Evolutionary conservation across 2,113 vertebrate genomes (phyloP), one percentile per base, ranked within the genome.

Genomic region (Phodopus roborovskii): DNA sequence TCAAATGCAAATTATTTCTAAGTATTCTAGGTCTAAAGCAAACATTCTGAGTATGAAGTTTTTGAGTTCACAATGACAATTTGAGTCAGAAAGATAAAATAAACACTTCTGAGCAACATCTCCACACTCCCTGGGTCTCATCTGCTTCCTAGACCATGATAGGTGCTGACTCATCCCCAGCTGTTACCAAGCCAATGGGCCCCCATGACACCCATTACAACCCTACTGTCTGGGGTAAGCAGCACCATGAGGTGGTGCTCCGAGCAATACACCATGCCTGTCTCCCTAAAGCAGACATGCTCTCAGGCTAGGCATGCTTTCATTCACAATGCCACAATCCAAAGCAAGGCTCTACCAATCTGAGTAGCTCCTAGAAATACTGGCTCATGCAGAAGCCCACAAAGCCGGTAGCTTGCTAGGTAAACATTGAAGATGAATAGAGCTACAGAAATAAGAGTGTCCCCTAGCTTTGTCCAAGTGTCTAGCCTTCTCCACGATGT

Each of bases 181-280:
- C 24, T 64, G n/a, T 13, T 68, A 83, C 11, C 24, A 45, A n/a
- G 1, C 11, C 45, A 4, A 48, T 77, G 48, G 45, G 36, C 0
- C 20, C 17, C 17, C 30, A 42, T 58, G 9, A 74, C 1, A 5
- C 22, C 20, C 42, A 42, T 7, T 7, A 16, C 16, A 58, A 4
- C n/a, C 82, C 13, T 10, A 15, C 1, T 36, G n/a, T 56, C 20
- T 66, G 11, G 17, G 2, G 17, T 60, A 78, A 70, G 26, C 0
- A 30, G 28, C 1, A 28, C 4, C 24, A 11, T 75, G 30, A 33
- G 5, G 45, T n/a, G 28, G 56, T 70, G 7, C 6, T 33, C 62
- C 7, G 1, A 28, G 26, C 11, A 3, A 30, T 19, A 3, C 2
- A 3, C 2, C 28, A 12, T 39, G 1, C 33, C 6, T 56, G 48